Percentiles rank a stretch among this genome's conserved stretches.
Conservation (phyloP, 30 jellyfish, hydroid and myxozoan species). For the Haliclystus octoradiatus region DNA sequence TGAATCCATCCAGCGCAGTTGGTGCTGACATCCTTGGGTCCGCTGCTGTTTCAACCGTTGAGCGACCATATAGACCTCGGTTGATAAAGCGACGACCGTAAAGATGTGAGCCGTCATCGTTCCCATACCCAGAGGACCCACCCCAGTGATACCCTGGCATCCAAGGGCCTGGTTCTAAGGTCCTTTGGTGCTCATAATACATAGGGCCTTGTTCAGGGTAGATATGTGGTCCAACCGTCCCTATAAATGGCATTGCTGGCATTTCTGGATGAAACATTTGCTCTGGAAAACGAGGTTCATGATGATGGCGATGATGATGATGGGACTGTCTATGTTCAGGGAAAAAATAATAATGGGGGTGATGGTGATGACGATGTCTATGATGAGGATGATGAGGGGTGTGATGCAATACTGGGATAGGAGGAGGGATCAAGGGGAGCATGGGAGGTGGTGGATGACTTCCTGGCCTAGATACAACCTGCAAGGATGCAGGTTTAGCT, state of each 20-base stretch:
- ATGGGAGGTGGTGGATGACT: constrained; percentile 40
- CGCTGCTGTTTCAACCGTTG: constrained; percentile 64
- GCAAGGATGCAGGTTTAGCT: constrained; percentile 93
- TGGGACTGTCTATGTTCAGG: too few species aligned
- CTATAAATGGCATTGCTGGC: too few species aligned
- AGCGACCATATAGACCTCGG: constrained; percentile 52
- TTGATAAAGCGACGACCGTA: constrained; percentile 14
- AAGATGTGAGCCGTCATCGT: constrained; percentile 9
- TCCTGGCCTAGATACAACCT: constrained; percentile 91
- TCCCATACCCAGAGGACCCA: neutral
- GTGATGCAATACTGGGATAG: constrained; percentile 52
- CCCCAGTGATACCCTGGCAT: too few species aligned
- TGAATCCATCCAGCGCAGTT: constrained; percentile 60
- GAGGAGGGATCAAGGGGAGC: constrained; percentile 72
- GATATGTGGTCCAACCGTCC: too few species aligned
- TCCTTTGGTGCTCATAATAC: too few species aligned
- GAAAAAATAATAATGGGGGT: too few species aligned
- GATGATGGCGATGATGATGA: constrained; percentile 80
- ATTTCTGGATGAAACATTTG: too few species aligned
- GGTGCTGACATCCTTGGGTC: constrained; percentile 68
- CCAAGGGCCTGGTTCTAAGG: too few species aligned
- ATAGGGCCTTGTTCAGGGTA: too few species aligned
- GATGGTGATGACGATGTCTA: constrained; percentile 58
- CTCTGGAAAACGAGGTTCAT: too few species aligned
- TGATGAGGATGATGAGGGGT: constrained; percentile 52